These are phyloP conservation scores for Acleris holmiana DNA, from an alignment of 2,888 invertebrate genomes.

Conservation along the genomic window DNA sequence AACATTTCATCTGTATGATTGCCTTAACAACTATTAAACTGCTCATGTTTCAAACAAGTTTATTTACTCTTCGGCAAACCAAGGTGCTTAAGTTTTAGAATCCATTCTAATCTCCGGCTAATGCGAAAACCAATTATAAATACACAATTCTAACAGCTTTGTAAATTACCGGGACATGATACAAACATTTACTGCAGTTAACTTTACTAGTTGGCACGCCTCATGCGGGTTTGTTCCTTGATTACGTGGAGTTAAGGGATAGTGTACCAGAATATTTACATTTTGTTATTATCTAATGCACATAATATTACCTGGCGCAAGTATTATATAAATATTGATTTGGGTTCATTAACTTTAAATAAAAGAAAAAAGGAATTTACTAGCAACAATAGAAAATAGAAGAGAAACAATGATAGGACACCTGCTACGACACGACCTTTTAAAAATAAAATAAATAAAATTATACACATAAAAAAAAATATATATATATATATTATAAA, in stretches of 20 bases:
- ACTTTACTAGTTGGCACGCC: constrained; percentile 14
- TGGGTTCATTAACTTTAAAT: no score
- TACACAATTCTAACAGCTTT: constrained; percentile 19
- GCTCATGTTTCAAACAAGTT: background rate
- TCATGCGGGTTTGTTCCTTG: constrained; percentile 27
- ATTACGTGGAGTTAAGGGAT: constrained; percentile 8
- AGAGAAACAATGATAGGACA: no score
- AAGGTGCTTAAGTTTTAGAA: background rate
- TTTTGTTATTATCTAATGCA: background rate
- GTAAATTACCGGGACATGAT: constrained; percentile 20
- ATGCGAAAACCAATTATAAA: constrained; percentile 12
- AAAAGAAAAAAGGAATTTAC: no score
- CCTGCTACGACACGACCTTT: no score
- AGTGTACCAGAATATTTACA: background rate
- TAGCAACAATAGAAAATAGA: no score
- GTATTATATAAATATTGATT: no score
- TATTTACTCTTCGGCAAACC: background rate
- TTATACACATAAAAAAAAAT: no score
- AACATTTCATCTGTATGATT: background rate
- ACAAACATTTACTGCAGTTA: constrained; percentile 15
- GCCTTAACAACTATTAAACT: background rate
- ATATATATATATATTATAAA: no score
- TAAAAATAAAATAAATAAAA: no score
- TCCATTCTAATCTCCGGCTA: constrained; percentile 8
- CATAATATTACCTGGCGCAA: no score